Evolutionary conservation across 2,888 invertebrate genomes (phyloP).

Genomic region (Habrosyne pyritoides): DNA sequence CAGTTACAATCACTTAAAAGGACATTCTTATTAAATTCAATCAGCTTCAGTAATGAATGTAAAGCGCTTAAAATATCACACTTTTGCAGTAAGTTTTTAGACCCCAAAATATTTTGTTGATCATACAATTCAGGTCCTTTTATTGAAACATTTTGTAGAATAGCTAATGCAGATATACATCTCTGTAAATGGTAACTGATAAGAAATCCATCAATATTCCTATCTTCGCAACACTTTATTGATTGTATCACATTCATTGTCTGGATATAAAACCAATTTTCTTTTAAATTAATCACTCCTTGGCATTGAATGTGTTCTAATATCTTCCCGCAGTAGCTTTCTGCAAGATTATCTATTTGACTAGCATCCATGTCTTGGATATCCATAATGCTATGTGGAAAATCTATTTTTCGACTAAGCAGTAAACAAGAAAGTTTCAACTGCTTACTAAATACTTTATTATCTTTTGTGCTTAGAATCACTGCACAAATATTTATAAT

Average conservation of each 20-base stretch:
- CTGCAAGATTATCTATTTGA: conserved; percentile 56
- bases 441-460: conserved; percentile 52
- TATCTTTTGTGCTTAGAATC: conserved; percentile 46
- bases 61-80: conserved; percentile 36
- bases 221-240: conserved; percentile 51
- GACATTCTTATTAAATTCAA: conserved; percentile 41
- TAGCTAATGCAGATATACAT: conserved; percentile 48
- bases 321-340: conserved; percentile 53
- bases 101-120: not conserved
- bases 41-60: conserved; percentile 45
- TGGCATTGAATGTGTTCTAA: conserved; percentile 36
- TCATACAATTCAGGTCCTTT: conserved; percentile 10
- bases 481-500: conserved; percentile 52
- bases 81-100: conserved; percentile 31
- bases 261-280: conserved; percentile 60
- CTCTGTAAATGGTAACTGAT: conserved; percentile 56
- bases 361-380: conserved; percentile 50
- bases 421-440: conserved; percentile 58
- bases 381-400: conserved; percentile 49
- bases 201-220: conserved; percentile 49
- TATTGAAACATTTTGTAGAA: conserved; percentile 51
- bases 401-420: conserved; percentile 47
- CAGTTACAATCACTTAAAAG: conserved; percentile 39
- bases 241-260: conserved; percentile 47
- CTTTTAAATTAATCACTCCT: conserved; percentile 33